phyloP scores from a whole-genome alignment of 2,888 invertebrate species.

The Callosobruchus maculatus region DNA sequence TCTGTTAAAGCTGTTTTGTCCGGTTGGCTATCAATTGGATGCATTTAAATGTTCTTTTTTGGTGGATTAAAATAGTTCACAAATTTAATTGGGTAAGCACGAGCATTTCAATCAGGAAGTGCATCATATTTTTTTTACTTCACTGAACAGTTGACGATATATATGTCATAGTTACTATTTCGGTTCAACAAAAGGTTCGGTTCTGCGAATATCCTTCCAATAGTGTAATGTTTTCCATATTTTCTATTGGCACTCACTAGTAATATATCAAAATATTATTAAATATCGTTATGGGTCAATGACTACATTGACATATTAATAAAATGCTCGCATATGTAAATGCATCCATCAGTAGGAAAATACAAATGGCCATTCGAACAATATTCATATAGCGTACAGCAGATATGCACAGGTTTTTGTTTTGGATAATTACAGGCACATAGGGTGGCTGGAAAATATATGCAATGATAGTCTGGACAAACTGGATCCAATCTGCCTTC shows the following conservation, averaged over 20 bases:
- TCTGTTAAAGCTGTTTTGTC: no score
- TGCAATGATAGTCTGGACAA: not conserved
- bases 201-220: not conserved
- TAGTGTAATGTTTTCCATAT: not conserved
- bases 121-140: no score
- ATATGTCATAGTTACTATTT: no score
- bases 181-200: no score
- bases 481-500: no score
- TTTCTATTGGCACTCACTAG: not conserved
- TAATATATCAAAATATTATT: not conserved
- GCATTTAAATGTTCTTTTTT: no score
- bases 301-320: not conserved
- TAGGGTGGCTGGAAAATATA: not conserved
- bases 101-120: no score
- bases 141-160: no score
- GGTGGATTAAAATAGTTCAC: no score
- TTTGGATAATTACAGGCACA: not conserved
- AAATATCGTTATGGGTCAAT: not conserved
- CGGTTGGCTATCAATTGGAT: no score
- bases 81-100: no score
- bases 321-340: not conserved
- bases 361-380: not conserved
- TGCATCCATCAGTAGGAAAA: not conserved
- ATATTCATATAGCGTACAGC: not conserved
- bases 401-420: not conserved